Evolutionary conservation across 2,888 invertebrate species (phyloP).

Genomic region (Xestoiulus laeticollis): DNA sequence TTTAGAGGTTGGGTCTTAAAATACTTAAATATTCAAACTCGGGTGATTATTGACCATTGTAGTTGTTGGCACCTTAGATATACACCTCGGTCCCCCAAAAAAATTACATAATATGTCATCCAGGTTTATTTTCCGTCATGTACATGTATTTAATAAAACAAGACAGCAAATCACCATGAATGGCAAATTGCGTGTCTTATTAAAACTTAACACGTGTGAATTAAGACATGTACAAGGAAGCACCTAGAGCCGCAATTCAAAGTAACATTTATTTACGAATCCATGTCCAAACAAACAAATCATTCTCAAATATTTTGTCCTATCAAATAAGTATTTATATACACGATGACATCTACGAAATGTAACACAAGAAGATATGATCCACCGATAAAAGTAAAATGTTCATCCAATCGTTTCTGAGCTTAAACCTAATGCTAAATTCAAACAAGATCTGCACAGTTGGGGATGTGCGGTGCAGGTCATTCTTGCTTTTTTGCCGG

Average conservation of each 20-base stretch:
- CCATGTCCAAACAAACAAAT: neutral
- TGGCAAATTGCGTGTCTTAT: no score
- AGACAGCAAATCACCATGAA: no score
- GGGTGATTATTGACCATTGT: no score
- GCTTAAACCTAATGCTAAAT: conserved; percentile 12
- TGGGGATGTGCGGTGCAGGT: conserved; percentile 25
- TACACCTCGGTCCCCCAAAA: no score
- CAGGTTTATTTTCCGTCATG: no score
- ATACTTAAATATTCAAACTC: no score
- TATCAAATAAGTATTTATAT: neutral
- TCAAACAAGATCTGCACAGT: conserved; percentile 1
- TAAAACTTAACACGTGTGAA: neutral
- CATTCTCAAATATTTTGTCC: neutral
- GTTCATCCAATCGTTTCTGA: neutral
- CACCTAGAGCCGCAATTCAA: neutral
- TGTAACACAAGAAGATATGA: neutral
- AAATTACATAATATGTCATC: no score
- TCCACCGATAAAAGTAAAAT: neutral
- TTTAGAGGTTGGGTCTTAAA: no score
- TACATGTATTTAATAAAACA: no score
- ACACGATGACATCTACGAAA: neutral
- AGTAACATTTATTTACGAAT: conserved; percentile 23
- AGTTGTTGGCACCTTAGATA: no score
- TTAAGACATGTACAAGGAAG: neutral
- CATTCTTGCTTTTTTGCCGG: conserved; percentile 37